Percentiles rank a stretch among this genome's conserved stretches.
Conservation (phyloP, 2,113 vertebrate species). For the Pungitius pungitius region DNA sequence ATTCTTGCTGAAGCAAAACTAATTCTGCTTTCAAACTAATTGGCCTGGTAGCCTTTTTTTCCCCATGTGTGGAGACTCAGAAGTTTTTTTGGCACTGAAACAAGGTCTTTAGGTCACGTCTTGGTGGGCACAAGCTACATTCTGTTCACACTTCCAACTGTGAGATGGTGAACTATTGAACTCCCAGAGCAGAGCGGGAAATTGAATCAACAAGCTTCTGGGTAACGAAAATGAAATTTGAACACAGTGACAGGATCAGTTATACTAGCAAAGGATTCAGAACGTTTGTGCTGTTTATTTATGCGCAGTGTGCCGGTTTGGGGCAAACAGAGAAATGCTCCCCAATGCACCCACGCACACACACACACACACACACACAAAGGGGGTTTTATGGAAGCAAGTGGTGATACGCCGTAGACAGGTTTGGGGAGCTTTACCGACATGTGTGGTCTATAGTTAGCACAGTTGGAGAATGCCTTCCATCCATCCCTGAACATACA, state of each 20-base stretch:
- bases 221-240: constrained; percentile 47
- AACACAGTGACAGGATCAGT: constrained; percentile 49
- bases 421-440: constrained; percentile 69
- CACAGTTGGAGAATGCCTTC: constrained; percentile 63
- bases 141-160: constrained; percentile 69
- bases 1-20: constrained; percentile 58
- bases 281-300: constrained; percentile 49
- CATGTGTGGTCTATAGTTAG: constrained; percentile 81
- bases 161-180: constrained; percentile 73
- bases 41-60: constrained; percentile 64
- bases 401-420: constrained; percentile 74
- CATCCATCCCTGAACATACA: constrained; percentile 62
- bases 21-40: constrained; percentile 63
- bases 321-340: constrained; percentile 50
- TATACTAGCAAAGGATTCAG: constrained; percentile 41
- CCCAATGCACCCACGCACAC: not conserved
- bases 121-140: constrained; percentile 64
- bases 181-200: constrained; percentile 50
- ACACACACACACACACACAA: constrained; percentile 12
- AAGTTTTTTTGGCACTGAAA: constrained; percentile 59
- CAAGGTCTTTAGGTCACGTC: constrained; percentile 73
- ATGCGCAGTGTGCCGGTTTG: constrained; percentile 17
- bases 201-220: constrained; percentile 65
- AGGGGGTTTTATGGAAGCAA: constrained; percentile 60
- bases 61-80: constrained; percentile 36